phyloP scores from a whole-genome alignment of 2,888 invertebrate genomes.

The Synergus laeviventris region DNA sequence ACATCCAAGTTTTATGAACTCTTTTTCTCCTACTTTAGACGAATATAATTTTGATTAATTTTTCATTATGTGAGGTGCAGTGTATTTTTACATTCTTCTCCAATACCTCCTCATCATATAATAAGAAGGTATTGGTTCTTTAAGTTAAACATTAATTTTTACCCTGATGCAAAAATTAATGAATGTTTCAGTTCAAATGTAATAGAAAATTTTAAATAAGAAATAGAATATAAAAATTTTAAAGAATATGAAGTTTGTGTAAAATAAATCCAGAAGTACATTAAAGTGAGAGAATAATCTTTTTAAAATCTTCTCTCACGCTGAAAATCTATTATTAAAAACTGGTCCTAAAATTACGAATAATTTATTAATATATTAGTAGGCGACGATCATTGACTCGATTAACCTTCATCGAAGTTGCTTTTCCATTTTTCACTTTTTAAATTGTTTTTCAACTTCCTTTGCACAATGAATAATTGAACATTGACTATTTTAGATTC shows the following conservation, averaged over 20 bases:
- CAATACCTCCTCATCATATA: too few relatives aligned
- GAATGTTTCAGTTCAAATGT: background rate
- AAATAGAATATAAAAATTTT: too few relatives aligned
- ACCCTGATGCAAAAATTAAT: background rate
- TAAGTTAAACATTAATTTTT: background rate
- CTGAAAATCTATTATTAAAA: background rate
- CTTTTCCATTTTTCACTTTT: background rate
- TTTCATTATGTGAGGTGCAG: background rate
- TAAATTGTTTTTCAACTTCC: background rate
- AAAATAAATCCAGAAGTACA: background rate
- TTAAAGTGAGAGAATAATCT: background rate
- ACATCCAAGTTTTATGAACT: background rate
- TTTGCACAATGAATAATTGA: background rate
- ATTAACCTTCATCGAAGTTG: background rate
- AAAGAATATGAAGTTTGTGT: background rate
- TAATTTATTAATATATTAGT: constrained; percentile 8
- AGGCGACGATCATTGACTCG: constrained; percentile 6
- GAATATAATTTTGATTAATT: background rate
- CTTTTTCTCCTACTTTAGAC: background rate
- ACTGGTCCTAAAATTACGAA: background rate
- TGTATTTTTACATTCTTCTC: background rate
- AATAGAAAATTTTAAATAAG: background rate
- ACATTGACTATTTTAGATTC: background rate
- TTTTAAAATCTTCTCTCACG: background rate
- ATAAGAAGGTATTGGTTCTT: too few relatives aligned